Conservation (phyloP, 2,797 vertebrate genomes). For the Dryobates pubescens region DNA sequence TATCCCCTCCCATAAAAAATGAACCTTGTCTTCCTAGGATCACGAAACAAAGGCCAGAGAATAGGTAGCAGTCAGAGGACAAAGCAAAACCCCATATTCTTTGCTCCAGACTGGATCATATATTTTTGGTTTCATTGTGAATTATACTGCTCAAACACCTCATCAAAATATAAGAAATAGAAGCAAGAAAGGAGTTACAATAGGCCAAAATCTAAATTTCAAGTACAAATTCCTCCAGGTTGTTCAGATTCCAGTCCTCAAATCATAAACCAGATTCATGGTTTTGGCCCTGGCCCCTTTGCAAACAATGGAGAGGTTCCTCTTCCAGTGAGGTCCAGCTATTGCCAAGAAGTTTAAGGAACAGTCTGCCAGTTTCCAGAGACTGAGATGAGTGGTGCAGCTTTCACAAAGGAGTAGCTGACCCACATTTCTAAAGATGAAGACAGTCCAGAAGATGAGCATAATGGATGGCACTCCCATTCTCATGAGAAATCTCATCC, state of each 20-base stretch:
- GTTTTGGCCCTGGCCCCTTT: not conserved
- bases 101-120: not conserved
- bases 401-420: not conserved
- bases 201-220: not conserved
- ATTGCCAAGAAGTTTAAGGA: conserved; percentile 12
- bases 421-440: not conserved
- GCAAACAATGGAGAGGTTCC: not conserved
- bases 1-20: not conserved
- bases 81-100: not conserved
- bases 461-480: not conserved
- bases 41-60: not conserved
- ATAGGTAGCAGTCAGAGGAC: not conserved
- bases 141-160: not conserved
- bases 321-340: not conserved
- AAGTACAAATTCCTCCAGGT: not conserved
- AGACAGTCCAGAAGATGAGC: not conserved
- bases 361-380: not conserved
- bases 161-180: not conserved
- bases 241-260: not conserved
- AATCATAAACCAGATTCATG: conserved; percentile 14
- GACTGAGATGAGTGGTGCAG: not conserved
- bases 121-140: not conserved
- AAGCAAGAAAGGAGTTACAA: not conserved
- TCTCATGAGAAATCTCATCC: not conserved
- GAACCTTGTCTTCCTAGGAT: not conserved